Percentiles rank a stretch among this genome's conserved stretches.
phyloP scores from a whole-genome alignment of 2,888 invertebrate genomes.

The Alviniconcha strummeri region DNA sequence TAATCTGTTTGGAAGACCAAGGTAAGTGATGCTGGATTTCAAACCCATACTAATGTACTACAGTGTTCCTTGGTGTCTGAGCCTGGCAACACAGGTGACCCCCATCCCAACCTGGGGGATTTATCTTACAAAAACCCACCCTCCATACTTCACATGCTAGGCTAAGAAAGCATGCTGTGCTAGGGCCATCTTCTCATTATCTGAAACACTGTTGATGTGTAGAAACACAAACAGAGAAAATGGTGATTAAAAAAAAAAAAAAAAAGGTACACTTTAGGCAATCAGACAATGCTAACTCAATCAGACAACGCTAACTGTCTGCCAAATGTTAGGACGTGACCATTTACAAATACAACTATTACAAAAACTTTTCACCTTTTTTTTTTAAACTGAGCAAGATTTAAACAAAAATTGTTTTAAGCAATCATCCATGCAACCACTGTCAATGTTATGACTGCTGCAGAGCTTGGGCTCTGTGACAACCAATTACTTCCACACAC shows the following conservation, averaged over 20 bases:
- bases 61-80: not conserved
- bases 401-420: too few relatives aligned
- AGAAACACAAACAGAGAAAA: too few relatives aligned
- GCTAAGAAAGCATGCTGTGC: not conserved
- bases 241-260: not conserved
- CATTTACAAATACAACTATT: not conserved
- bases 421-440: too few relatives aligned
- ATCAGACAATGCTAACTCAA: not conserved
- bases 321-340: not conserved
- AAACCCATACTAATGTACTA: not conserved
- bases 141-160: not conserved
- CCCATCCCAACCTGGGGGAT: not conserved
- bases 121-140: constrained; percentile 8
- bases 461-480: too few relatives aligned
- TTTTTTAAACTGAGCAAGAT: too few relatives aligned
- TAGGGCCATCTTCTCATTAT: not conserved
- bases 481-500: too few relatives aligned
- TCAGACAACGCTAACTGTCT: not conserved
- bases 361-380: too few relatives aligned
- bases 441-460: too few relatives aligned
- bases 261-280: not conserved
- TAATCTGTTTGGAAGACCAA: not conserved
- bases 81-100: constrained; percentile 5
- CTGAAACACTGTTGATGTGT: not conserved
- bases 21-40: constrained; percentile 18